These are phyloP conservation scores for Pollicipes pollicipes DNA, from an alignment of 1,140 invertebrate genomes.

Conservation along the genomic window DNA sequence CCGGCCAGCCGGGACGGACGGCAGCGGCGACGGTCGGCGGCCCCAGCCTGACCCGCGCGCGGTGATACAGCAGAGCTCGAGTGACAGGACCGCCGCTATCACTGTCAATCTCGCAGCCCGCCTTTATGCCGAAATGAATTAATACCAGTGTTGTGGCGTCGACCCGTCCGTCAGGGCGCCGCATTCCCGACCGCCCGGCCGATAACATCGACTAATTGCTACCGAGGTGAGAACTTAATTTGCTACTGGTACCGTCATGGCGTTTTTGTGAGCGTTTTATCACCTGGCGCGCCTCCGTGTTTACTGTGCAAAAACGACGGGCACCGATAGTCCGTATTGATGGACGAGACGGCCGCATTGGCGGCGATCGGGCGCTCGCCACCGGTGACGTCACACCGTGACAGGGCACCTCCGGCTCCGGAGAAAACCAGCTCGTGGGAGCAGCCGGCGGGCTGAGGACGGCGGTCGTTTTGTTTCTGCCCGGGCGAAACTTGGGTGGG, in stretches of 20 bases:
- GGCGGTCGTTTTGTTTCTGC: no score
- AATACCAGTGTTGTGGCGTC: not conserved
- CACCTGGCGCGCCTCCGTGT: not conserved
- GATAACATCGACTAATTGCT: conserved; percentile 2
- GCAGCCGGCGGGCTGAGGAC: no score
- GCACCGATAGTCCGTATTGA: not conserved
- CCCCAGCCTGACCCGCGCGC: no score
- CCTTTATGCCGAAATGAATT: conserved; percentile 2
- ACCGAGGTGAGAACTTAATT: conserved; percentile 1
- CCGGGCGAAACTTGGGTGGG: no score
- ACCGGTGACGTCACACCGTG: not conserved
- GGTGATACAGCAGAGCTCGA: not conserved
- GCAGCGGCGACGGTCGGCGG: no score
- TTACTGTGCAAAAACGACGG: not conserved
- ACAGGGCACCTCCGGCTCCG: not conserved
- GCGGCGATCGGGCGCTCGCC: no score
- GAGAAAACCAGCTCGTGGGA: no score
- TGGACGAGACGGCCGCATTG: not conserved
- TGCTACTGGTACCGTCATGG: not conserved
- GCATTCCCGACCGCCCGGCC: not conserved
- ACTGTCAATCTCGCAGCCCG: not conserved
- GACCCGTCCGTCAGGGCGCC: not conserved
- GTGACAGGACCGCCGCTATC: not conserved
- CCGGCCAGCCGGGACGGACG: no score
- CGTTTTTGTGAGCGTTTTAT: conserved; percentile 1